phyloP scores from a whole-genome alignment of 2,113 vertebrate genomes.

The Scophthalmus maximus region DNA sequence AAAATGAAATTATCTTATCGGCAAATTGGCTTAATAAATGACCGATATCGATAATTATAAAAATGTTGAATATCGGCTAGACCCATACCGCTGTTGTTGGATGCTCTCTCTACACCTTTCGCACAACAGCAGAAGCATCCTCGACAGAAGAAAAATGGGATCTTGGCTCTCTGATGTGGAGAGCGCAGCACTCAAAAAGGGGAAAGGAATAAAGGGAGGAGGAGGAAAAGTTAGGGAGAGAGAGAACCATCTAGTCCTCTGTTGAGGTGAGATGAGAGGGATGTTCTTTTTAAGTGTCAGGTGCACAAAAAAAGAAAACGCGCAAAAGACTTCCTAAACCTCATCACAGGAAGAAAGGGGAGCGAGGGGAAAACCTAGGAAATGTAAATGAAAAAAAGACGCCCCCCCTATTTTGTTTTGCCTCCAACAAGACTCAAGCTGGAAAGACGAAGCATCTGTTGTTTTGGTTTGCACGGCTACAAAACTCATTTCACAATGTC shows the following conservation, averaged over 20 bases:
- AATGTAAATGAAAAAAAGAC: background rate
- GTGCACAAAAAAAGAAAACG: constrained; percentile 31
- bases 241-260: background rate
- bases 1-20: no score
- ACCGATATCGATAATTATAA: no score
- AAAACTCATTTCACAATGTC: constrained; percentile 18
- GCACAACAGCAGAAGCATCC: constrained; percentile 18
- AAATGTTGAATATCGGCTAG: no score
- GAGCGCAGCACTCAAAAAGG: constrained; percentile 5
- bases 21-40: no score
- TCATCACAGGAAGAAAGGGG: background rate
- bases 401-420: constrained; percentile 4
- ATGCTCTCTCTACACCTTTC: constrained; percentile 18
- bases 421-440: constrained; percentile 23
- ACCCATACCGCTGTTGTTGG: constrained; percentile 7
- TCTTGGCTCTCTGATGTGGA: constrained; percentile 44
- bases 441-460: background rate
- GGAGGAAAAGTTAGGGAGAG: constrained; percentile 5
- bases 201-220: constrained; percentile 9
- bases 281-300: constrained; percentile 1
- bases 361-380: background rate
- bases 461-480: constrained; percentile 13
- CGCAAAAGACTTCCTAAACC: constrained; percentile 8
- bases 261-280: constrained; percentile 35
- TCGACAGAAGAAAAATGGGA: constrained; percentile 25